These are phyloP conservation scores for Cherax quadricarinatus DNA, from an alignment of 1,140 invertebrate species.

Conservation along the genomic window DNA sequence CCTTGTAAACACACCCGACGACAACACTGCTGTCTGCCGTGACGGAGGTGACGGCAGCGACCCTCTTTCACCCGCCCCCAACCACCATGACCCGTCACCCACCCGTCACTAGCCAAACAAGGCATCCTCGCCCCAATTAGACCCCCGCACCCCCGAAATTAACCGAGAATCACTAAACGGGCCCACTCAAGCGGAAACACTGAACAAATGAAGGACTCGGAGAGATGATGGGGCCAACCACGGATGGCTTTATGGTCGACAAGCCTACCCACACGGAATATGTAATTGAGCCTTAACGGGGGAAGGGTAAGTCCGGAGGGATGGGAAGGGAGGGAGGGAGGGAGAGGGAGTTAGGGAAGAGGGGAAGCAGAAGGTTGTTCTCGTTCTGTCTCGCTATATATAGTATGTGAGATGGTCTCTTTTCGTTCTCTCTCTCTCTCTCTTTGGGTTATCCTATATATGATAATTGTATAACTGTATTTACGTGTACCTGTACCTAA, in stretches of 20 bases:
- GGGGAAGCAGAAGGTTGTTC: not conserved
- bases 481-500: too few species aligned
- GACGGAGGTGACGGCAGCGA: too few species aligned
- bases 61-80: too few species aligned
- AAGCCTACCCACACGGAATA: not conserved
- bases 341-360: too few species aligned
- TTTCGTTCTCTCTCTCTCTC: too few species aligned
- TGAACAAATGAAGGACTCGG: not conserved
- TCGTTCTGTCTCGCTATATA: not conserved
- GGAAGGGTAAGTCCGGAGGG: not conserved
- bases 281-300: constrained; percentile 3
- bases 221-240: not conserved
- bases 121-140: not conserved
- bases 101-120: not conserved
- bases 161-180: constrained; percentile 25
- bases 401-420: too few species aligned
- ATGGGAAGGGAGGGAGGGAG: not conserved
- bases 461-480: too few species aligned
- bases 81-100: too few species aligned
- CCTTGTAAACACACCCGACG: too few species aligned
- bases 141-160: constrained; percentile 5
- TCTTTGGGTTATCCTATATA: too few species aligned
- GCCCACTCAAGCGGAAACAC: constrained; percentile 21
- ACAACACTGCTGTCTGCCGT: too few species aligned
- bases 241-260: constrained; percentile 2